Percentiles rank a stretch among this genome's conserved stretches.
Evolutionary conservation across 2,113 vertebrate species (phyloP).

Genomic region (Dissostichus mawsoni): DNA sequence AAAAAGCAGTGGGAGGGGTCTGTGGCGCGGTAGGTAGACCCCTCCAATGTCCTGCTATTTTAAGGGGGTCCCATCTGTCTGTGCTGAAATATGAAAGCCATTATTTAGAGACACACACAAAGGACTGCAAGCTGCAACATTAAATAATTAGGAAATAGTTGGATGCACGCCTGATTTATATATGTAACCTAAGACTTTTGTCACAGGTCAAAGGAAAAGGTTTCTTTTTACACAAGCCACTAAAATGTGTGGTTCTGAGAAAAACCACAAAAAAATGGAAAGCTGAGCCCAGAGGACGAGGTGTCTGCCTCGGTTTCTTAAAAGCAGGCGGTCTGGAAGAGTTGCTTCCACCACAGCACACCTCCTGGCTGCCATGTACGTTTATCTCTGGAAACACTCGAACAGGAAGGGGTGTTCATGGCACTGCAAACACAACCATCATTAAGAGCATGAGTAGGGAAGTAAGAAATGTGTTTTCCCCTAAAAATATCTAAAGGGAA

Average conservation of each 20-base stretch:
- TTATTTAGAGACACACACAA: not conserved
- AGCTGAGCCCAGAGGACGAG: conserved; percentile 28
- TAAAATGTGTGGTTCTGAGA: conserved; percentile 22
- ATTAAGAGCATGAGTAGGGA: conserved; percentile 10
- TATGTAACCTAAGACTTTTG: not conserved
- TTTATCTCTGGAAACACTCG: conserved; percentile 53
- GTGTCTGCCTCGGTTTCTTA: conserved; percentile 32
- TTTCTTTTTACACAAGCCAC: conserved; percentile 20
- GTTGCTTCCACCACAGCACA: conserved; percentile 29
- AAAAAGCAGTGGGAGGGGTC: conserved; percentile 36
- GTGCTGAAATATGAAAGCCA: conserved; percentile 31
- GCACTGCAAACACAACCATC: conserved; percentile 22
- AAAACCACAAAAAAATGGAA: conserved; percentile 19
- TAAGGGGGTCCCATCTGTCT: not conserved
- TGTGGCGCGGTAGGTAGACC: conserved; percentile 11
- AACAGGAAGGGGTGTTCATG: conserved; percentile 42
- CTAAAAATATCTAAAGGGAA: not conserved
- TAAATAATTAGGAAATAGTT: conserved; percentile 17
- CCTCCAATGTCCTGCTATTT: conserved; percentile 11
- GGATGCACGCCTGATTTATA: not conserved
- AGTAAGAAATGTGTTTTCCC: conserved; percentile 11
- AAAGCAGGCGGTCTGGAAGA: conserved; percentile 38
- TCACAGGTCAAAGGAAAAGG: not conserved
- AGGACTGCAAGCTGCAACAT: not conserved
- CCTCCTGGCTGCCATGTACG: conserved; percentile 9